Evolutionary conservation across 2,113 vertebrate species (phyloP).

Genomic region (Hippocampus guttulatus): DNA sequence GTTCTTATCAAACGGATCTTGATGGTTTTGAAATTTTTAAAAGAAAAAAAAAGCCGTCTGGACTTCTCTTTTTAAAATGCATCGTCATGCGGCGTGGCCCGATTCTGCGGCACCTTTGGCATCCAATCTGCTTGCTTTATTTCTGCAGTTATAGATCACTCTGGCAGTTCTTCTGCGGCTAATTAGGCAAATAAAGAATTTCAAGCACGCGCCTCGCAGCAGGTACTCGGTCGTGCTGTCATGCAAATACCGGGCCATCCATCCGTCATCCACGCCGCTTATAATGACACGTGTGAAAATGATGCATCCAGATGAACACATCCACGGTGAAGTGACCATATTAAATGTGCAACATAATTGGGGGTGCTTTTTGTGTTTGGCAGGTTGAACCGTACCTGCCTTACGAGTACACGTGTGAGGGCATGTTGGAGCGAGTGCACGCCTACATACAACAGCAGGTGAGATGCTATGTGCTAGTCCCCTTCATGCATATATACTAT

Average conservation of each 20-base stretch:
- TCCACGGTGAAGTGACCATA: background rate
- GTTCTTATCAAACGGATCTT: background rate
- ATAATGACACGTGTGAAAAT: conserved; percentile 11
- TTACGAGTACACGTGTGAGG: conserved; percentile 93
- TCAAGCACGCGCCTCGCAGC: conserved; percentile 16
- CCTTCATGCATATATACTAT: background rate
- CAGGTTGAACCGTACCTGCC: conserved; percentile 94
- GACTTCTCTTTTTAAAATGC: background rate
- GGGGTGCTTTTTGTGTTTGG: background rate
- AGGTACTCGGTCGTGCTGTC: background rate
- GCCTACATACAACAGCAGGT: conserved; percentile 97
- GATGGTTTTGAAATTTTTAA: background rate
- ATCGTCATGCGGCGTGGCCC: background rate
- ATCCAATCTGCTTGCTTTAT: background rate
- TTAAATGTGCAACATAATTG: conserved; percentile 4
- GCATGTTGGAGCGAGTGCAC: conserved; percentile 93
- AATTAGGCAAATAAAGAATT: conserved; percentile 56
- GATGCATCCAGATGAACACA: background rate
- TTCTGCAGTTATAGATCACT: conserved; percentile 1
- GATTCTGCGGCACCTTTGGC: background rate
- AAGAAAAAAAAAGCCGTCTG: background rate
- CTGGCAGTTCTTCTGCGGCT: background rate
- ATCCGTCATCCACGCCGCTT: conserved; percentile 13
- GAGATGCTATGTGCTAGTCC: conserved; percentile 5
- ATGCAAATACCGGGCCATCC: background rate